These are phyloP conservation scores for Lycia hirtaria DNA, from an alignment of 2,888 invertebrate species.

Conservation along the genomic window DNA sequence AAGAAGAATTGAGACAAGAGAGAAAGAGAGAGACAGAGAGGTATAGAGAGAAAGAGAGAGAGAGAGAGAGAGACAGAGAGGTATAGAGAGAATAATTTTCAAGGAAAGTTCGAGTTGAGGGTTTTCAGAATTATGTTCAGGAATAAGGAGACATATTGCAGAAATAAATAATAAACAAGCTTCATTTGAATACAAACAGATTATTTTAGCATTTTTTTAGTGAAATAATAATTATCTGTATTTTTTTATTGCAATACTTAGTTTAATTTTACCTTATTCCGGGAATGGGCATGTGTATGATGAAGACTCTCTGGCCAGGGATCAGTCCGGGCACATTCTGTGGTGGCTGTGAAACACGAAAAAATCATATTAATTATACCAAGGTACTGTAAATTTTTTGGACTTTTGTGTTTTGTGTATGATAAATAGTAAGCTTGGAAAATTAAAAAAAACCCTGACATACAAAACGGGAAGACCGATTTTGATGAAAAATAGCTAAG, in stretches of 20 bases:
- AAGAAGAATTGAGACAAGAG: neutral
- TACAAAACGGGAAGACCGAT: too few species aligned
- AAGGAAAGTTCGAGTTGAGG: too few species aligned
- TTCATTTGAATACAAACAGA: neutral
- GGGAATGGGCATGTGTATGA: constrained; percentile 83
- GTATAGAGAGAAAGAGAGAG: neutral
- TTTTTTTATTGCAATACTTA: neutral
- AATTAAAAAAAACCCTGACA: too few species aligned
- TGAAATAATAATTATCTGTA: neutral
- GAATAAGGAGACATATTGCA: too few species aligned
- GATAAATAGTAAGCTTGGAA: too few species aligned
- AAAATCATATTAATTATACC: neutral
- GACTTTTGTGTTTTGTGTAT: too few species aligned
- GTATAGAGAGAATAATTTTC: too few species aligned
- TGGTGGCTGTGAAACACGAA: constrained; percentile 55
- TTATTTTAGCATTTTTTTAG: neutral
- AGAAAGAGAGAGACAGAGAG: neutral
- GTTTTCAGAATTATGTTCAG: too few species aligned
- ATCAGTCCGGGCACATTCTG: constrained; percentile 71
- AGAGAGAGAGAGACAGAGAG: neutral
- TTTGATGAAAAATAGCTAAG: too few species aligned
- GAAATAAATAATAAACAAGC: too few species aligned
- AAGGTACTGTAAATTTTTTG: neutral
- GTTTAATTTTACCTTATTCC: constrained; percentile 75
- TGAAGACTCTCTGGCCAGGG: constrained; percentile 85